These are phyloP conservation scores for Oxyura jamaicensis DNA, from an alignment of 2,113 vertebrate species.

Conservation along the genomic window DNA sequence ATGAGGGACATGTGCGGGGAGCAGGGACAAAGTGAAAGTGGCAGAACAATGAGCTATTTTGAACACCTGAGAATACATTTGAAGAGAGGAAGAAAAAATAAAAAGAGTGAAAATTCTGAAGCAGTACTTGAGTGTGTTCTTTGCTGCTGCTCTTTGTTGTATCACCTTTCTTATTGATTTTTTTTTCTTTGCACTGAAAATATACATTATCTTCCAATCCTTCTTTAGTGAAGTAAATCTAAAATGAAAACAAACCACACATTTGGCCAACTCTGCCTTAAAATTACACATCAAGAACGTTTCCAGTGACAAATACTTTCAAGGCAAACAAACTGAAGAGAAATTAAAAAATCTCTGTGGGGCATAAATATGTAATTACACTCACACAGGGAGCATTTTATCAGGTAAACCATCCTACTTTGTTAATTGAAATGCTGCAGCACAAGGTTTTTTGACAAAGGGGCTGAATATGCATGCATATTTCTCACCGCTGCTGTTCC, in stretches of 20 bases:
- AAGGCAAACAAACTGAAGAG: conserved; percentile 87
- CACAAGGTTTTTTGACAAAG: conserved; percentile 79
- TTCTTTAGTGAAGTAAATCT: conserved; percentile 71
- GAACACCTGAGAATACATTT: conserved; percentile 37
- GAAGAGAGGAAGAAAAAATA: not conserved
- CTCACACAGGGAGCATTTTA: conserved; percentile 88
- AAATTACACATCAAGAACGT: conserved; percentile 81
- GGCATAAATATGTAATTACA: conserved; percentile 89
- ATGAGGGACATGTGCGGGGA: not conserved
- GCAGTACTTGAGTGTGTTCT: conserved; percentile 39
- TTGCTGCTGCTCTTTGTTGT: conserved; percentile 33
- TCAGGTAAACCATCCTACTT: conserved; percentile 89
- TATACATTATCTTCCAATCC: conserved; percentile 68
- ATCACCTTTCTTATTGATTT: conserved; percentile 57
- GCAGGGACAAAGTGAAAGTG: not conserved
- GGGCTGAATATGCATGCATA: conserved; percentile 59
- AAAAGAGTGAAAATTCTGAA: conserved; percentile 29
- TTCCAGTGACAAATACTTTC: conserved; percentile 85
- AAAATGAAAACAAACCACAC: conserved; percentile 76
- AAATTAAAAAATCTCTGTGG: conserved; percentile 91
- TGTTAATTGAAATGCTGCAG: conserved; percentile 86
- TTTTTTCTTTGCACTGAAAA: not conserved
- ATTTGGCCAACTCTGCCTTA: conserved; percentile 75
- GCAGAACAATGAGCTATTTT: not conserved
- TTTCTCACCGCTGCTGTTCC: conserved; percentile 59